These are phyloP conservation scores for Picus viridis DNA, from an alignment of 2,797 vertebrate genomes.

Conservation along the genomic window DNA sequence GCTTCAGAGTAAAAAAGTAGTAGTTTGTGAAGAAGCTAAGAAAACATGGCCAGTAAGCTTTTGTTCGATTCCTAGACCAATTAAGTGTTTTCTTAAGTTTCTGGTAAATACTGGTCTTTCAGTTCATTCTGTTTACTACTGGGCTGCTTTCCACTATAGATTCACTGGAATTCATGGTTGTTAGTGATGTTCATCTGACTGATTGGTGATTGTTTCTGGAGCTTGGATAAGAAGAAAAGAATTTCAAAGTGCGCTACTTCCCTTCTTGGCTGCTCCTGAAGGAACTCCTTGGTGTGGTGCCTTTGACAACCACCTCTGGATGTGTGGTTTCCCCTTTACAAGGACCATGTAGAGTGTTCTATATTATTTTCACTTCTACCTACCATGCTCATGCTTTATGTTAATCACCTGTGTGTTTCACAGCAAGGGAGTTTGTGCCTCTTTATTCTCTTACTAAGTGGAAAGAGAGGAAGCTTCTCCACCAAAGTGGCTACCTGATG, in stretches of 20 bases:
- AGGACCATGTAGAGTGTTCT: background rate
- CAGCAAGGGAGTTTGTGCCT: background rate
- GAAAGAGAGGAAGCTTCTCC: background rate
- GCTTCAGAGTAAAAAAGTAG: background rate
- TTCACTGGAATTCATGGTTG: background rate
- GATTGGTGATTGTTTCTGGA: background rate
- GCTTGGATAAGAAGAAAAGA: background rate
- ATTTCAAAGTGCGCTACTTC: fast-evolving
- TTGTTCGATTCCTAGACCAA: background rate
- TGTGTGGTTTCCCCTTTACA: background rate
- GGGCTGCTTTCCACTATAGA: background rate
- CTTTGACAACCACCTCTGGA: background rate
- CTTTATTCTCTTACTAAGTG: background rate
- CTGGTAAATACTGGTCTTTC: background rate
- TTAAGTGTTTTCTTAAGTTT: background rate
- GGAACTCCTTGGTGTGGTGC: background rate
- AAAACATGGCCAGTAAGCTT: background rate
- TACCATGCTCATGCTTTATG: background rate
- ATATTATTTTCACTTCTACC: background rate
- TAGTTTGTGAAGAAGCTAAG: background rate
- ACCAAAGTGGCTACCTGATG: background rate
- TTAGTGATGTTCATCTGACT: background rate
- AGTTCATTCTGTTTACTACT: background rate
- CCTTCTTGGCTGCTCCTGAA: background rate
- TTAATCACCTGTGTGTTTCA: background rate